phyloP scores from a whole-genome alignment of 2,113 vertebrate genomes.

The Oostethus manadensis region DNA sequence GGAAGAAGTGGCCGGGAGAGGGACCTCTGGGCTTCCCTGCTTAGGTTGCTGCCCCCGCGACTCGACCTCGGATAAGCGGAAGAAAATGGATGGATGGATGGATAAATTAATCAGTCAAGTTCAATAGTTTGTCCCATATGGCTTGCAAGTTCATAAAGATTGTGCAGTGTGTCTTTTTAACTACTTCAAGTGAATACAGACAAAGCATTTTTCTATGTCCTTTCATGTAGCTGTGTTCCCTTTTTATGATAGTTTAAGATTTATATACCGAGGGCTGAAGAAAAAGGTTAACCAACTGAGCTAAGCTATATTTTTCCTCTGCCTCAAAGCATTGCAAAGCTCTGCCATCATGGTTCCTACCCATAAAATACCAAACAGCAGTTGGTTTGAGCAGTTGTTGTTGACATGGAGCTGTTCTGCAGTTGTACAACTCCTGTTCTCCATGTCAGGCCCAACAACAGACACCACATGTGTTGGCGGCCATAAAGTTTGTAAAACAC shows the following conservation, averaged over 20 bases:
- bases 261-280: constrained; percentile 46
- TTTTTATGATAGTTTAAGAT: constrained; percentile 39
- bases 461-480: constrained; percentile 50
- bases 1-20: too few species aligned
- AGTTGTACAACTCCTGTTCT: constrained; percentile 65
- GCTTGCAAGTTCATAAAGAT: not conserved
- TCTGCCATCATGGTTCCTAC: constrained; percentile 53
- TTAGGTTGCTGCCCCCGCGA: too few species aligned
- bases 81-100: too few species aligned
- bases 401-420: constrained; percentile 57
- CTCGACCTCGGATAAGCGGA: too few species aligned
- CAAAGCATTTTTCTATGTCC: constrained; percentile 14
- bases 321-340: constrained; percentile 59
- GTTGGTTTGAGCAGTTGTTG: constrained; percentile 70
- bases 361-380: constrained; percentile 55
- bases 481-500: constrained; percentile 54
- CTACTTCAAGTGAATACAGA: constrained; percentile 3
- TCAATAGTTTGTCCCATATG: not conserved
- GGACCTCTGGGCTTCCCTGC: too few species aligned
- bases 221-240: constrained; percentile 33
- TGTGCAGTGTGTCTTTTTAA: not conserved
- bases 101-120: constrained; percentile 13
- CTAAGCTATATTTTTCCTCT: constrained; percentile 52
- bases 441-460: constrained; percentile 42
- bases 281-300: constrained; percentile 52